Conservation (phyloP, 2,113 vertebrate species). For the Oreotrochilus melanogaster region DNA sequence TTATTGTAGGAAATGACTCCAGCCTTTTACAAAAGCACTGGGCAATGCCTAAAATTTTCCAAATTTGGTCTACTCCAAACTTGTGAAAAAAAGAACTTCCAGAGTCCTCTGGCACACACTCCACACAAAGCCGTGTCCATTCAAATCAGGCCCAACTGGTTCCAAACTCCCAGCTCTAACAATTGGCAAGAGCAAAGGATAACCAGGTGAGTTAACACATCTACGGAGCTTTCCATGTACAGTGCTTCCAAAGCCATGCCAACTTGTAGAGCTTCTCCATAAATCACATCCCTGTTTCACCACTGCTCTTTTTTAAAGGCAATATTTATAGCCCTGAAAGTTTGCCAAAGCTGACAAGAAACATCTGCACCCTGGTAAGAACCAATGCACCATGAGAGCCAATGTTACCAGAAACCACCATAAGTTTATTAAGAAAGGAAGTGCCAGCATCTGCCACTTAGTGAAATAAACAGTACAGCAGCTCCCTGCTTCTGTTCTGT, state of each 20-base stretch:
- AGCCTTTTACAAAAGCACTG: not conserved
- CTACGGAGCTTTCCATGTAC: fast-evolving
- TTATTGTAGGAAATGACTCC: not conserved
- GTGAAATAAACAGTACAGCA: not conserved
- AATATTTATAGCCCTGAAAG: slow-evolving; percentile 43
- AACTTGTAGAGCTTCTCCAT: not conserved
- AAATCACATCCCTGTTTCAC: slow-evolving; percentile 2
- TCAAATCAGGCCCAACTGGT: fast-evolving
- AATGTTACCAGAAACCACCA: not conserved
- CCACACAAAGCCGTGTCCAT: not conserved
- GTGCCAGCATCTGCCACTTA: not conserved
- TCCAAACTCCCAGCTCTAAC: not conserved
- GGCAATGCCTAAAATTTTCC: not conserved
- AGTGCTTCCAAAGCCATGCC: not conserved
- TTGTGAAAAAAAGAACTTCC: not conserved
- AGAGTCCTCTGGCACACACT: not conserved
- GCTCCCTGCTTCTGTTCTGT: not conserved
- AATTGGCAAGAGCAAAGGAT: not conserved
- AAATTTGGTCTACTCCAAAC: not conserved
- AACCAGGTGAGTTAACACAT: not conserved
- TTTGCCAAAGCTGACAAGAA: slow-evolving; percentile 54
- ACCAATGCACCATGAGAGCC: not conserved
- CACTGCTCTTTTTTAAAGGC: not conserved
- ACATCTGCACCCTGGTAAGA: slow-evolving; percentile 30
- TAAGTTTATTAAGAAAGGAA: not conserved